Percentiles rank a stretch among this genome's conserved stretches.
Conservation (phyloP, 1,140 invertebrate genomes). For the Helicoverpa zea region DNA sequence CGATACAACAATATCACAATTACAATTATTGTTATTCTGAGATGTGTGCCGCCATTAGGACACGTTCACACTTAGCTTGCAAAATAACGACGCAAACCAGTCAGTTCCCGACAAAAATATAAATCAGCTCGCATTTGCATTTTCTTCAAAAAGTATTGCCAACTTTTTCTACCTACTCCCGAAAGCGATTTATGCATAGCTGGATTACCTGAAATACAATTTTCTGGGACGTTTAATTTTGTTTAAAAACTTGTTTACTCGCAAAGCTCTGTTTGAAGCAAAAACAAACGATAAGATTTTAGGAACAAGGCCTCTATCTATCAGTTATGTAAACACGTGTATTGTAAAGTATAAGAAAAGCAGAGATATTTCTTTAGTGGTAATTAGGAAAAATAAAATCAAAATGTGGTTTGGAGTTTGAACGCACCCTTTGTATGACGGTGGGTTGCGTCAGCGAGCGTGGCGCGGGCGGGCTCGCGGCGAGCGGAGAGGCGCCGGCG, state of each 20-base stretch:
- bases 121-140: slow-evolving; percentile 11
- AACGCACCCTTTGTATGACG: slow-evolving; percentile 41
- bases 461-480: slow-evolving; percentile 54
- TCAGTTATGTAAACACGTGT: slow-evolving; percentile 20
- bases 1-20: slow-evolving; percentile 46
- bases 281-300: slow-evolving; percentile 36
- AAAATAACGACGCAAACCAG: not conserved
- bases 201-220: not conserved
- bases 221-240: not conserved
- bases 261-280: not conserved
- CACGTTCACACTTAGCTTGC: slow-evolving; percentile 13
- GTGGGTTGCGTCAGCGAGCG: slow-evolving; percentile 57
- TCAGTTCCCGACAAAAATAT: not conserved
- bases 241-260: slow-evolving; percentile 16
- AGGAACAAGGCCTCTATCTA: slow-evolving; percentile 23
- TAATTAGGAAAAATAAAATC: not conserved
- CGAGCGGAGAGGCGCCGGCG: slow-evolving; percentile 45
- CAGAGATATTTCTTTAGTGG: no score
- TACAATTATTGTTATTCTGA: slow-evolving; percentile 48
- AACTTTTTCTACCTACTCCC: not conserved
- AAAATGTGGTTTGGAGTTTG: slow-evolving; percentile 13
- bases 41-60: slow-evolving; percentile 35
- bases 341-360: not conserved
- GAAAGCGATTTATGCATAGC: slow-evolving; percentile 2
- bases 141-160: not conserved